Evolutionary conservation across 2,888 invertebrate genomes (phyloP), one percentile per base, ranked within the genome.

Genomic region (Microchrysa polita): DNA sequence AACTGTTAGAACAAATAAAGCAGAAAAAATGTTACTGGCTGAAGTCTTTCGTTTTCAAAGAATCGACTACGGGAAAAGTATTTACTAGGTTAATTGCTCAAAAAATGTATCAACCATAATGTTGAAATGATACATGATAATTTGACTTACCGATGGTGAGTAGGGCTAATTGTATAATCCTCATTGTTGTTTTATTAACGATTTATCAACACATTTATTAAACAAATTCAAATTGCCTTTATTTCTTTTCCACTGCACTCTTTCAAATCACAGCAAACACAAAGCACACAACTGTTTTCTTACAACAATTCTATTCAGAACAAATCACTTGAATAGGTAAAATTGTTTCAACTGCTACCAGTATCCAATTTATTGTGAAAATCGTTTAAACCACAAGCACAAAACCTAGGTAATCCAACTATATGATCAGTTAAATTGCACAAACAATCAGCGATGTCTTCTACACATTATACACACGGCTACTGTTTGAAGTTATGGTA

Each of bases 11-110:
- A n/a, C n/a, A n/a, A n/a, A n/a, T n/a, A n/a, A n/a, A n/a, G n/a
- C n/a, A n/a, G n/a, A n/a, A n/a, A n/a, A n/a, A n/a, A n/a, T n/a
- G 69, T 69, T 69, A 69, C 69, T 69, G 14, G 69, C 69, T 69
- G 55, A 69, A 69, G 69, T 69, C 69, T 69, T 69, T 69, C 20
- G 69, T 27, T 69, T 55, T 22, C 5, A n/a, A n/a, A n/a, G n/a
- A n/a, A n/a, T n/a, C n/a, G n/a, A n/a, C n/a, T n/a, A n/a, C n/a
- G n/a, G n/a, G n/a, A n/a, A n/a, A n/a, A n/a, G n/a, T n/a, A n/a
- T n/a, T n/a, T n/a, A n/a, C n/a, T n/a, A n/a, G n/a, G n/a, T n/a
- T n/a, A n/a, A n/a, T n/a, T n/a, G n/a, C n/a, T n/a, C n/a, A n/a
- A n/a, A n/a, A n/a, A n/a, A n/a, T n/a, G n/a, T n/a, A n/a, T n/a